These are phyloP conservation scores for Hypotaenidia okinawae DNA, from an alignment of 2,797 vertebrate genomes.

Conservation along the genomic window DNA sequence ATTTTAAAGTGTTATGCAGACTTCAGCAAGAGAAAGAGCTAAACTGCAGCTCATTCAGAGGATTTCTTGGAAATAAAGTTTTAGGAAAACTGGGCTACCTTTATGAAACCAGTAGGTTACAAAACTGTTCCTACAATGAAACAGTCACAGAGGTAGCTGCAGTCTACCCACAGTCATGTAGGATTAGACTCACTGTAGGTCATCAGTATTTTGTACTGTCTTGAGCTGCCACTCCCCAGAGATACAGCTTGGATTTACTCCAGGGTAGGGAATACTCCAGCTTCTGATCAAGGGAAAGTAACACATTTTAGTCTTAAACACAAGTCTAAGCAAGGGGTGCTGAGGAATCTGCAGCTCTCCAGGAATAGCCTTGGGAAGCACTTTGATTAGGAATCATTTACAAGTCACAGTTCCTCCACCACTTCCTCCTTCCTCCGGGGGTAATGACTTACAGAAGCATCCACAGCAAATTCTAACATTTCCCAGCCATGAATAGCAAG, in stretches of 20 bases:
- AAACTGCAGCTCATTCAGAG: neutral
- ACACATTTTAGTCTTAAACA: neutral
- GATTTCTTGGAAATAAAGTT: neutral
- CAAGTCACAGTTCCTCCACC: neutral
- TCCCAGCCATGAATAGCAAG: neutral
- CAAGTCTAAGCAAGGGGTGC: constrained; percentile 9
- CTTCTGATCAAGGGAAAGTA: neutral
- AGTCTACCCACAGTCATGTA: neutral
- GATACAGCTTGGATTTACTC: neutral
- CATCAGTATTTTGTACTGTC: neutral
- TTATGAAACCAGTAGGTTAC: neutral
- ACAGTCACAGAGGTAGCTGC: neutral
- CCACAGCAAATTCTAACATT: neutral
- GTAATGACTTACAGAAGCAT: constrained; percentile 21
- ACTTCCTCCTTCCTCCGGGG: constrained; percentile 6
- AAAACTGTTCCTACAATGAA: neutral
- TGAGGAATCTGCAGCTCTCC: constrained; percentile 5
- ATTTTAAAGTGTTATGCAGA: neutral
- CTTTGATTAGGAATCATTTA: constrained; percentile 21
- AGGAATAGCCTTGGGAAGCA: constrained; percentile 24
- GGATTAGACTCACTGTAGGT: neutral
- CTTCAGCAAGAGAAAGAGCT: neutral
- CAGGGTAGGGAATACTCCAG: neutral
- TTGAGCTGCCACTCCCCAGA: neutral
- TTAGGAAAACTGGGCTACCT: constrained; percentile 19